Evolutionary conservation across 2,113 vertebrate genomes (phyloP), one percentile per base, ranked within the genome.

Genomic region (Atractosteus spatula): DNA sequence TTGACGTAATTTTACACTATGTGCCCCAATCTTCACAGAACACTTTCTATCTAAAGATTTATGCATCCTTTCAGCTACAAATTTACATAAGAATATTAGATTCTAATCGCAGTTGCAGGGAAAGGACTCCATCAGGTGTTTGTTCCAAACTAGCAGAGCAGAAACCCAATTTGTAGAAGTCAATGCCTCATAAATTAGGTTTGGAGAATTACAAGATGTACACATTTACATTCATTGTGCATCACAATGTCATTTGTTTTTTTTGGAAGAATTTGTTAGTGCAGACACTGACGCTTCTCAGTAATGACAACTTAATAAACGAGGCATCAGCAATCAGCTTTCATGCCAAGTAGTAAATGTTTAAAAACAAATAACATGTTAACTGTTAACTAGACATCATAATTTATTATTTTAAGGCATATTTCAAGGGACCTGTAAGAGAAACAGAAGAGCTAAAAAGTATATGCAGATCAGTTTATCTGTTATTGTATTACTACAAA

Each of bases 181-280:
- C 41, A 72, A 75, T 64, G 77, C 70, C 69, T 68, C 78, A 87
- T 81, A 76, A 71, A 79, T 77, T 78, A 72, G 73, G 78, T 78
- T 75, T 70, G 70, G 0, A 2, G 62, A 76, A 80, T 72, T 47
- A n/a, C 41, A 14, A 17, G 56, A 80, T 74, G 42, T 57, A 65
- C 77, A 79, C 77, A 73, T 65, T 61, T 77, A 68, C 45, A 68
- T 61, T 80, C 79, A 74, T 41, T 68, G 63, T 67, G 74, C 74
- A 75, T 74, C 75, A 72, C 66, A 75, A 81, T 62, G 47, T 59
- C 62, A 66, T 73, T 81, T n/a, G 68, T 16, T 73, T 75, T 66
- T 45, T 67, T 47, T 42, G 59, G 51, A n/a, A 68, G 41, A 75
- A 74, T 56, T 12, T 74, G 67, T 41, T 64, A n/a, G 17, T 16